phyloP scores from a whole-genome alignment of 2,797 vertebrate species.

The Mallotus villosus region DNA sequence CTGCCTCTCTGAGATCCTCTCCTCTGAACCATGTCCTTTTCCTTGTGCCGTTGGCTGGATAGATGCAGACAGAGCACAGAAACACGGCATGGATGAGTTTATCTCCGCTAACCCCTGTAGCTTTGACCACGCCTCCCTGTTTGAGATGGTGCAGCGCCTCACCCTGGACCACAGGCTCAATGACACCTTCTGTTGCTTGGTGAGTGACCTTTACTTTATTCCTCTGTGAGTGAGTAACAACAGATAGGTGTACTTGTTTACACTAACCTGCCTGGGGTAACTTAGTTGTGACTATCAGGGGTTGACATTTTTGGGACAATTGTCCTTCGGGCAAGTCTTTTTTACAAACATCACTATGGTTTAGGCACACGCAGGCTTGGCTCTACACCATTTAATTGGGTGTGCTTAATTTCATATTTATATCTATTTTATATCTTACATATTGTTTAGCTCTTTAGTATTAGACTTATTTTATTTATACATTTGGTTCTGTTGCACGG shows the following conservation, averaged over 20 bases:
- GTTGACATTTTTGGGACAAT: no score
- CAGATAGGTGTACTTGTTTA: no score
- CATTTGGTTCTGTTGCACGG: no score
- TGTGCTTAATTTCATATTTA: no score
- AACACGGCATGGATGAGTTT: constrained; percentile 99
- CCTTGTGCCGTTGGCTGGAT: constrained; percentile 81
- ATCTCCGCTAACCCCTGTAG: constrained; percentile 99
- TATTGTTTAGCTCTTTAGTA: no score
- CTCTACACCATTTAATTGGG: no score
- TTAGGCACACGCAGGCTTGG: no score
- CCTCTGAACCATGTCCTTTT: constrained; percentile 92
- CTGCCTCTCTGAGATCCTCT: constrained; percentile 70
- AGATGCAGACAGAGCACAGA: constrained; percentile 99
- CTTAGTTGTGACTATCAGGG: no score
- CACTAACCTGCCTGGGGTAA: not conserved
- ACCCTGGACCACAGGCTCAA: constrained; percentile 99
- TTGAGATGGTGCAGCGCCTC: constrained; percentile 98
- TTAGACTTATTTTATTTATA: no score
- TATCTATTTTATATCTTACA: no score
- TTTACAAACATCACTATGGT: no score
- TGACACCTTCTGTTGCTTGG: constrained; percentile 99
- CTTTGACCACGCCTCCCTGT: constrained; percentile 99
- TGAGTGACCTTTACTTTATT: constrained; percentile 67
- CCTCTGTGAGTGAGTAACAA: not conserved
- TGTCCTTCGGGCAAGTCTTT: no score